Percentiles rank a stretch among this genome's conserved stretches.
Evolutionary conservation across 2,888 invertebrate genomes (phyloP).

Genomic region (Acanthosepion pharaonis): DNA sequence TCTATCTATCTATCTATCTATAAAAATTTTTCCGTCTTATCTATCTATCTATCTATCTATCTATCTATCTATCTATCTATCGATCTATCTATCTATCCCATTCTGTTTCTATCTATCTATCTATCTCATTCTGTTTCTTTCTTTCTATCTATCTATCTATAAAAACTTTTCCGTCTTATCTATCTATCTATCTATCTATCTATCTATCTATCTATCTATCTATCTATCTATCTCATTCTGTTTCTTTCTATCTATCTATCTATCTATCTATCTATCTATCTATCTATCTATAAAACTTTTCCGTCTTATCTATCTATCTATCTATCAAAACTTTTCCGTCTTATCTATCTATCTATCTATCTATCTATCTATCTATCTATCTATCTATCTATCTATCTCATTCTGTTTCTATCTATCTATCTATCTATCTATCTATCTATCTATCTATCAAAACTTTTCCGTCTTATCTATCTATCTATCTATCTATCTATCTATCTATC

Average conservation of each 20-base stretch:
- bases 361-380: too few relatives aligned
- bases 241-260: not conserved
- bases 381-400: not conserved
- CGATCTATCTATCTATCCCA: not conserved
- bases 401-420: not conserved
- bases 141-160: not conserved
- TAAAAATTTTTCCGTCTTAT: too few relatives aligned
- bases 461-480: not conserved
- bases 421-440: not conserved
- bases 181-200: not conserved
- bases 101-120: not conserved
- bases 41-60: conserved; percentile 1
- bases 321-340: not conserved
- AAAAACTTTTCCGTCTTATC: too few relatives aligned
- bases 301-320: too few relatives aligned
- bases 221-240: not conserved
- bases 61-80: not conserved
- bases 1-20: not conserved
- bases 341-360: conserved; percentile 24
- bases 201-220: too few relatives aligned
- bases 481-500: not conserved
- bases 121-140: not conserved
- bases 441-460: too few relatives aligned
- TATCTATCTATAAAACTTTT: too few relatives aligned
- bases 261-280: too few relatives aligned